phyloP scores from a whole-genome alignment of 2,888 invertebrate genomes.

The Mactromeris polynyma region DNA sequence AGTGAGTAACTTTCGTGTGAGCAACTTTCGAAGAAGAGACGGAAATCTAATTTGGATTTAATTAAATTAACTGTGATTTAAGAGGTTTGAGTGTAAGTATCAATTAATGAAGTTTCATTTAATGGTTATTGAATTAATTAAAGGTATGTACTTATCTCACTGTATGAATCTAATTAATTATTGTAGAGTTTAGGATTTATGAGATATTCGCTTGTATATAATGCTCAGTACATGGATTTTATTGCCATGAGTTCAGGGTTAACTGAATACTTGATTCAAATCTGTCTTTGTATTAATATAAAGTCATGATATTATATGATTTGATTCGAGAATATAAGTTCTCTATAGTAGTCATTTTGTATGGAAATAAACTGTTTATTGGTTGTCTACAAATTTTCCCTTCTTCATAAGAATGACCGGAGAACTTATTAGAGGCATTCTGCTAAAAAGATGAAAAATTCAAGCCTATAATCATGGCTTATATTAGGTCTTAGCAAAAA shows the following conservation, averaged over 20 bases:
- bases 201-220: not conserved
- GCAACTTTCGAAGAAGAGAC: not conserved
- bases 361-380: no score
- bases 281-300: no score
- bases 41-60: not conserved
- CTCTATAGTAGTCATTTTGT: no score
- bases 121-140: slow-evolving; percentile 7
- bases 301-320: no score
- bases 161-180: slow-evolving; percentile 5
- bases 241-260: not conserved
- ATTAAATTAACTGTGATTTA: not conserved
- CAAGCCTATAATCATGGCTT: no score
- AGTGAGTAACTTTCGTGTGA: not conserved
- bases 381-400: no score
- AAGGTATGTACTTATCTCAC: not conserved
- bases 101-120: not conserved
- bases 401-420: no score
- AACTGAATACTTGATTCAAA: no score
- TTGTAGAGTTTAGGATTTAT: not conserved
- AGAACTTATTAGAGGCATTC: no score
- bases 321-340: no score
- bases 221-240: not conserved
- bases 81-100: not conserved
- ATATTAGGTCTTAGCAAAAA: no score
- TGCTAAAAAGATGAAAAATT: no score